These are phyloP conservation scores for Scomber colias DNA, from an alignment of 2,113 vertebrate genomes.

Conservation along the genomic window DNA sequence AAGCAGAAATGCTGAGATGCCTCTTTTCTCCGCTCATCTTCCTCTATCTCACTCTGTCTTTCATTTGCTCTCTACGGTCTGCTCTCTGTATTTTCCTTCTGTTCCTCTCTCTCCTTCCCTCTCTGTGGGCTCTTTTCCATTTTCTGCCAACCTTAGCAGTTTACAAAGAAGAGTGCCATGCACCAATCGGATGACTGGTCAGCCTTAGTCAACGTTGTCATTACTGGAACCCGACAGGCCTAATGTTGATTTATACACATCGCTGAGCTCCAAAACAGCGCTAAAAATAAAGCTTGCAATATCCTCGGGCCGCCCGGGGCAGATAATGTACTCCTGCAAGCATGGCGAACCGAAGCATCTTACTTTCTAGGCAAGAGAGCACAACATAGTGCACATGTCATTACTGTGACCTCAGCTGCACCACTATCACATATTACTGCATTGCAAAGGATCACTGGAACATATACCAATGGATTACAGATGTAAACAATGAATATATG, in stretches of 20 bases:
- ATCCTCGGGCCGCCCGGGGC: slow-evolving; percentile 67
- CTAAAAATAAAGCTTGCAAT: slow-evolving; percentile 83
- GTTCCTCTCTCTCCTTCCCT: slow-evolving; percentile 25
- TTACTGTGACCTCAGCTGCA: slow-evolving; percentile 44
- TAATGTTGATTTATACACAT: slow-evolving; percentile 83
- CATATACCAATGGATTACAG: background rate
- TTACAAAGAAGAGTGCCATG: slow-evolving; percentile 66
- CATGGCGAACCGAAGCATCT: slow-evolving; percentile 40
- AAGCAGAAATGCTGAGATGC: slow-evolving; percentile 67
- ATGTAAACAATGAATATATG: background rate
- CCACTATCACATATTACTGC: background rate
- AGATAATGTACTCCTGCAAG: slow-evolving; percentile 71
- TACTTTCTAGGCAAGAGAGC: slow-evolving; percentile 52
- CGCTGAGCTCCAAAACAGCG: slow-evolving; percentile 75
- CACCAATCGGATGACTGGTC: slow-evolving; percentile 73
- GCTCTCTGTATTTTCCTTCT: slow-evolving; percentile 3
- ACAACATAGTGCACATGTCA: slow-evolving; percentile 25
- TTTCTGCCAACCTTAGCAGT: slow-evolving; percentile 75
- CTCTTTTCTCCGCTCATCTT: slow-evolving; percentile 52
- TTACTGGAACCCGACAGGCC: slow-evolving; percentile 75
- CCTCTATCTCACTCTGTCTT: slow-evolving; percentile 55
- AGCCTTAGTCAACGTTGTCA: slow-evolving; percentile 78
- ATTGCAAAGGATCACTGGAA: background rate
- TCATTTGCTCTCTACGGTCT: slow-evolving; percentile 51
- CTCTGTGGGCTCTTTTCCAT: slow-evolving; percentile 59